Conservation (phyloP, 2,113 vertebrate genomes). For the Zosterops hypoxanthus region DNA sequence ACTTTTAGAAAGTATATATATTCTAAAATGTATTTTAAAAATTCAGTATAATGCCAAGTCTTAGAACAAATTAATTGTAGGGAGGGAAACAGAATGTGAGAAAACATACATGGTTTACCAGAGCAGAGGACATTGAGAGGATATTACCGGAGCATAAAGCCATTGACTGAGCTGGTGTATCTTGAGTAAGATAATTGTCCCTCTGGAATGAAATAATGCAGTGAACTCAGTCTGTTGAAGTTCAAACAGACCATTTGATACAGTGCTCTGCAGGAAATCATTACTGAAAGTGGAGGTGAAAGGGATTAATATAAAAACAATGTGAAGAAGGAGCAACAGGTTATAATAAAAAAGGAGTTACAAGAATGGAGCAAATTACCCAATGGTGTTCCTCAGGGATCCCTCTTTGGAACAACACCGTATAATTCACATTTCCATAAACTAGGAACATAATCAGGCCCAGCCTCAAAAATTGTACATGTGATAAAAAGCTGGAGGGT, state of each 20-base stretch:
- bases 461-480: background rate
- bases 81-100: background rate
- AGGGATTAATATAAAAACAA: background rate
- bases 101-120: background rate
- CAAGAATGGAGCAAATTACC: background rate
- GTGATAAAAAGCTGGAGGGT: background rate
- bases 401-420: background rate
- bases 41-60: background rate
- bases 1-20: background rate
- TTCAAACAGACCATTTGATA: background rate
- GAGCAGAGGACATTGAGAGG: background rate
- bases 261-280: background rate
- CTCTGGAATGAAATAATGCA: background rate
- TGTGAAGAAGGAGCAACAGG: background rate
- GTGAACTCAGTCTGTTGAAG: background rate
- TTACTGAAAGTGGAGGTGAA: background rate
- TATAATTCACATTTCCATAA: background rate
- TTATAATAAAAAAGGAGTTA: background rate
- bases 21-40: background rate
- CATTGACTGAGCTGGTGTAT: background rate
- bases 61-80: background rate
- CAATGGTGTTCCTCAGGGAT: rapidly evolving
- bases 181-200: background rate
- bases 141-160: too few species aligned
- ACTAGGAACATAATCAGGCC: background rate